phyloP scores from a whole-genome alignment of 2,113 vertebrate species.

The Propithecus coquereli region DNA sequence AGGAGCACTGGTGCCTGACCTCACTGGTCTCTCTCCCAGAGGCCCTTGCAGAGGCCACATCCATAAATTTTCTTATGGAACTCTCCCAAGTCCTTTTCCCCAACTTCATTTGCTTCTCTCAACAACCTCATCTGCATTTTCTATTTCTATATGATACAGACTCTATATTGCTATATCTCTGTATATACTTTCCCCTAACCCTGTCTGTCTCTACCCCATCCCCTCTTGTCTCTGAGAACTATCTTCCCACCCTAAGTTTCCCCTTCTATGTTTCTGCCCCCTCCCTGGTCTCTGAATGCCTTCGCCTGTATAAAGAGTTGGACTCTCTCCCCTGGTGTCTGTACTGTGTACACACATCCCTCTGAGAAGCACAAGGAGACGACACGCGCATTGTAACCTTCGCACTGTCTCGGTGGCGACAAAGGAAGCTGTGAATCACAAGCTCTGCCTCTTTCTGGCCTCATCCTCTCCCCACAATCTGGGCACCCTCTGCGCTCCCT shows the following conservation, averaged over 20 bases:
- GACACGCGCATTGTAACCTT: slow-evolving; percentile 89
- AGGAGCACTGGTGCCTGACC: slow-evolving; percentile 57
- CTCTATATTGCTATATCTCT: slow-evolving; percentile 87
- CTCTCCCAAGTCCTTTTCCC: slow-evolving; percentile 62
- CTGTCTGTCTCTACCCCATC: slow-evolving; percentile 51
- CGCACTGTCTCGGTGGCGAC: slow-evolving; percentile 84
- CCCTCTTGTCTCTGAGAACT: slow-evolving; percentile 67
- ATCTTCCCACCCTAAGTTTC: neutral
- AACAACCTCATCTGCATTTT: slow-evolving; percentile 82
- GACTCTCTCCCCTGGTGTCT: slow-evolving; percentile 86
- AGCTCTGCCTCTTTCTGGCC: slow-evolving; percentile 77
- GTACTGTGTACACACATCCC: slow-evolving; percentile 90
- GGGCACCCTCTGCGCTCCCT: slow-evolving; percentile 52
- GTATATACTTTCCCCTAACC: slow-evolving; percentile 79
- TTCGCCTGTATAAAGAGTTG: slow-evolving; percentile 88
- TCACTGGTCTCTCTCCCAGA: slow-evolving; percentile 59
- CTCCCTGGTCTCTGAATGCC: slow-evolving; percentile 84
- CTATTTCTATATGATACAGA: slow-evolving; percentile 86
- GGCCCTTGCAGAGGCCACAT: slow-evolving; percentile 71
- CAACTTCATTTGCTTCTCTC: slow-evolving; percentile 76
- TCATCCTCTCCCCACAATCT: neutral
- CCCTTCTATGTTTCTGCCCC: slow-evolving; percentile 55
- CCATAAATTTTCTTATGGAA: slow-evolving; percentile 86
- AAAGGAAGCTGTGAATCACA: slow-evolving; percentile 85
- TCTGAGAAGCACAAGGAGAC: slow-evolving; percentile 90